Base-by-base conservation (phyloP, 2,797 vertebrate genomes). In the Phaenicophaeus curvirostris region DNA sequence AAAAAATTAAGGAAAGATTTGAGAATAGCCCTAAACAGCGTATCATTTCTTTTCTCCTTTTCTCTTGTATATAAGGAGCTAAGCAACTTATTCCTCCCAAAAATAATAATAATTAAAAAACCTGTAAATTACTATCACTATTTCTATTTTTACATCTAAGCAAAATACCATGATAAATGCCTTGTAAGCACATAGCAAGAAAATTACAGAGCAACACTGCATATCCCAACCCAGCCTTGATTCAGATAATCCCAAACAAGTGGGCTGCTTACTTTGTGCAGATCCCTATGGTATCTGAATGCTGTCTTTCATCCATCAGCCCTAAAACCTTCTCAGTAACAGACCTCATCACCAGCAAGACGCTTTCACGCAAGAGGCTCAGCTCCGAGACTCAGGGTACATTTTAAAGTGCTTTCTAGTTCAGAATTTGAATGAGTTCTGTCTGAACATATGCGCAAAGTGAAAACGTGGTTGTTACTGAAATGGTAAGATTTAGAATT, bases 121-220 rank as follows among this genome's bases (percentile, higher is more conserved):
- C 2, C 3, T 11, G 35, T 8, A 55, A 61, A 51, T 30, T 80
- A 17, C 20, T 75, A 67, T 50, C 42, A 44, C 25, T 83, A 25
- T 66, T 93, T 92, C 62, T 86, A 19, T 68, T 85, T 94, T 78
- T 80, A 93, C 75, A 92, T 31, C 58, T 53, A 80, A 89, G 55
- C 15, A 89, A 89, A 92, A 81, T 78, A 14, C 9, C 53, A 37
- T 44, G 20, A 1, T 53, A 62, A 90, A 5, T 57, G 41, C 54
- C 30, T 50, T 75, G 10, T 44, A 92, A 94, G 39, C 12, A 65
- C 27, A 48, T 3, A 33, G 30, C 58, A 83, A 74, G 59, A 88
- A 82, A 93, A 91, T 23, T 51, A 51, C 5, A 69, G 46, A 73
- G 68, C 37, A 88, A 18, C 44, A 65, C 11, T 19, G 66, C 30